Evolutionary conservation across 2,797 vertebrate species (phyloP), one percentile per base, ranked within the genome.

Genomic region (Schizopygopsis pylzovi): DNA sequence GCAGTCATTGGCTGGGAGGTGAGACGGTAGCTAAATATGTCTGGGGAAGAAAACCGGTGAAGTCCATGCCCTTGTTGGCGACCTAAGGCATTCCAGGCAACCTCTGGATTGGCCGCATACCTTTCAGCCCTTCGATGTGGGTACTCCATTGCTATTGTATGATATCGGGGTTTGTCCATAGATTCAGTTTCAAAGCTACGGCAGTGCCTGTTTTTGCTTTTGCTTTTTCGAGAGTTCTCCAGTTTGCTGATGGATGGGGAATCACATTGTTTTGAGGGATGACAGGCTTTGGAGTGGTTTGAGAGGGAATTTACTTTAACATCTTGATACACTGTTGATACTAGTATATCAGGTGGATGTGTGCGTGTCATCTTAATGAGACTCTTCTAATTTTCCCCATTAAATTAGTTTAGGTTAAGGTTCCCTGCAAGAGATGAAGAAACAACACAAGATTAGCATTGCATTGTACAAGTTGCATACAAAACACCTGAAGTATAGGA

Each of bases 321-420:
- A 94, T 97, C 96, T 95, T 93, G 97, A 94, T 97, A 97, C 94
- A 97, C 97, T 79, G 96, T 97, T 92, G 98, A 98, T 95, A 97
- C 95, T 93, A 98, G 95, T 96, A 98, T 94, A 92, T 98, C 97
- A 95, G 97, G 97, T 68, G 96, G 97, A 95, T 98, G 97, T 90
- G 98, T 99, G 92, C 98, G 98, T 97, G 98, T 99, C 98, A 99
- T 99, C 96, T 99, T 99, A 97, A 96, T 97, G 93, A 88, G 85
- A 93, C 94, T 95, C 92, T 94, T 94, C 95, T 95, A 91, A 92
- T 86, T 86, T 91, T 93, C 92, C 93, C 93, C 95, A 96, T 98
- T 93, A 98, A 96, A 95, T 88, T 89, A 91, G 93, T 95, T 94
- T 95, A 90, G 92, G 92, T 93, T 90, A 92, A 90, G 88, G 83